Evolutionary conservation across 2,888 invertebrate genomes (phyloP).

Genomic region (Chalcosyrphus nemorum): DNA sequence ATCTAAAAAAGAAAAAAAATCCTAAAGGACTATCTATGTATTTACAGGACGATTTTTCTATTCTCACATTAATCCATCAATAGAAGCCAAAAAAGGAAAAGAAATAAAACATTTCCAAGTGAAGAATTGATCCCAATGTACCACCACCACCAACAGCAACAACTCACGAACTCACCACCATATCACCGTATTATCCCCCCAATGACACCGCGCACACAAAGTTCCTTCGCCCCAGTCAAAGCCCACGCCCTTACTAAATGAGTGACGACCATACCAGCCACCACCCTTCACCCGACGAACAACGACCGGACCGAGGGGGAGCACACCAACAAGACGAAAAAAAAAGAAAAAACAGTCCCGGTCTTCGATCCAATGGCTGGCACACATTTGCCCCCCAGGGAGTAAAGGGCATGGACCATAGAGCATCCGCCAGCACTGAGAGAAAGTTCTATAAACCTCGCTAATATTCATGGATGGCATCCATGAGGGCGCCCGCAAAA

Average conservation of each 20-base stretch:
- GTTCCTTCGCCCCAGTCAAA: slow-evolving; percentile 69
- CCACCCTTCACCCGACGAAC: slow-evolving; percentile 41
- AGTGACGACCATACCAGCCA: slow-evolving; percentile 60
- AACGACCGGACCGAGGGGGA: slow-evolving; percentile 7
- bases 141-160: background rate
- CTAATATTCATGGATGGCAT: slow-evolving; percentile 68
- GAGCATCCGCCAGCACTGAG: slow-evolving; percentile 60
- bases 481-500: slow-evolving; percentile 37
- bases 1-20: no score
- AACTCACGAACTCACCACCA: background rate
- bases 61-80: background rate
- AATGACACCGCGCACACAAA: slow-evolving; percentile 45
- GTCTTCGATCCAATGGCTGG: slow-evolving; percentile 70
- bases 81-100: background rate
- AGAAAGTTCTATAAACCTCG: slow-evolving; percentile 71
- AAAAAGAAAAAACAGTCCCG: slow-evolving; percentile 28
- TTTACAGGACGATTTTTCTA: background rate
- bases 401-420: slow-evolving; percentile 73
- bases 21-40: background rate
- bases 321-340: background rate
- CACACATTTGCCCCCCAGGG: slow-evolving; percentile 72
- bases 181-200: slow-evolving; percentile 10
- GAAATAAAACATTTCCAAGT: slow-evolving; percentile 1
- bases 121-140: slow-evolving; percentile 37
- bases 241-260: slow-evolving; percentile 72